Evolutionary conservation across 2,888 invertebrate genomes (phyloP).

Genomic region (Rotaria magnacalcarata): DNA sequence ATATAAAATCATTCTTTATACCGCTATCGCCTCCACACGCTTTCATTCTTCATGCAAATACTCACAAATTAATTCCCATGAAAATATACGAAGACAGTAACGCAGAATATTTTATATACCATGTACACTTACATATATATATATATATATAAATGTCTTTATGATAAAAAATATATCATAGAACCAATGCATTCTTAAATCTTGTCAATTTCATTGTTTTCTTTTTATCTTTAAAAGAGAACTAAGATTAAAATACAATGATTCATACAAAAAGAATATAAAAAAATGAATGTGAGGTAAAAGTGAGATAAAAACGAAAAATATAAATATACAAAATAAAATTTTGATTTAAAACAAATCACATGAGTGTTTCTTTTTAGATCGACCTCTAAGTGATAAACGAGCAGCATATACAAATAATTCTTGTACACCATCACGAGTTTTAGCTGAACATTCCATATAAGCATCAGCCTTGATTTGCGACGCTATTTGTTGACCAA

Average conservation of each 20-base stretch:
- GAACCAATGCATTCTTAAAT: no score
- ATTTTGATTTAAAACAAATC: neutral
- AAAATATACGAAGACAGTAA: no score
- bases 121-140: no score
- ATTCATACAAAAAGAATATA: no score
- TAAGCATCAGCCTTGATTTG: constrained; percentile 63
- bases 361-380: neutral
- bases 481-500: constrained; percentile 21
- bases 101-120: no score
- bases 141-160: no score
- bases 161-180: no score
- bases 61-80: no score
- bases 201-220: no score
- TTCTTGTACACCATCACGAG: constrained; percentile 97
- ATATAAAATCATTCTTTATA: neutral
- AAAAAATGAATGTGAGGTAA: no score
- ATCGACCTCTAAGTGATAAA: neutral
- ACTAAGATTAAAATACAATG: no score
- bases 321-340: neutral
- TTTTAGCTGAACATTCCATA: constrained; percentile 97
- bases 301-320: neutral
- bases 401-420: constrained; percentile 67
- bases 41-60: neutral
- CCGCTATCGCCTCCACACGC: neutral
- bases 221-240: no score